A percentile compares a stretch with the other conserved stretches of the same genome.
These are phyloP conservation scores for Crocidura indochinensis DNA, from an alignment of 2,797 vertebrate genomes.

Conservation along the genomic window DNA sequence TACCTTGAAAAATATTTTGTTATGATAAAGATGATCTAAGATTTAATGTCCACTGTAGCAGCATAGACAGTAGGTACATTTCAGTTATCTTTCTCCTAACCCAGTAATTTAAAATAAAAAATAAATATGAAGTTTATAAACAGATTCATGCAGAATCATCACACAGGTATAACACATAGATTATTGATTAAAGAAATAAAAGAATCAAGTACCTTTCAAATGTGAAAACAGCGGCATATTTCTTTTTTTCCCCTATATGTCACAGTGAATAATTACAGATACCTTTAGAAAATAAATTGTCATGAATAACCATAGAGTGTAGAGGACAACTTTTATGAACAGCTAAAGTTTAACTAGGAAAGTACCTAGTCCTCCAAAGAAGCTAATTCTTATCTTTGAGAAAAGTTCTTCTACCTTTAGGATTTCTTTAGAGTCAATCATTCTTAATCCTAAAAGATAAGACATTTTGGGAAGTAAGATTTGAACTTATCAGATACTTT, in stretches of 20 bases:
- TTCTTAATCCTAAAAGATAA: not conserved
- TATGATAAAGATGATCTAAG: too few relatives aligned
- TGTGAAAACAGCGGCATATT: constrained; percentile 7
- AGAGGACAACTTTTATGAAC: constrained; percentile 22
- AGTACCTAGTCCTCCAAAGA: not conserved
- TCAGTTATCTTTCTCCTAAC: not conserved
- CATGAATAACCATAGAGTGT: constrained; percentile 24
- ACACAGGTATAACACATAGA: not conserved
- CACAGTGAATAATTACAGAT: not conserved
- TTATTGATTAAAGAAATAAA: not conserved
- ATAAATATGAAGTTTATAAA: not conserved
- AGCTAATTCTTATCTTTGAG: constrained; percentile 26
- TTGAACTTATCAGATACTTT: not conserved
- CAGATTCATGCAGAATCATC: not conserved
- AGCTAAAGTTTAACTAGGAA: not conserved
- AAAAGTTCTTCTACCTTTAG: constrained; percentile 46
- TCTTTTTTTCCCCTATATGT: not conserved
- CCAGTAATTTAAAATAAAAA: constrained; percentile 2
- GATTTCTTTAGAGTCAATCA: constrained; percentile 30
- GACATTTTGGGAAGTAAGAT: constrained; percentile 17
- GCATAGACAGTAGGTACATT: not conserved
- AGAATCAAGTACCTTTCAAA: not conserved
- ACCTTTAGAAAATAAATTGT: constrained; percentile 22
- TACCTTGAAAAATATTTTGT: too few relatives aligned
- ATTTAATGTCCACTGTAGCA: too few relatives aligned